Evolutionary conservation across 2,888 invertebrate species (phyloP).

Genomic region (Microplitis manilae): DNA sequence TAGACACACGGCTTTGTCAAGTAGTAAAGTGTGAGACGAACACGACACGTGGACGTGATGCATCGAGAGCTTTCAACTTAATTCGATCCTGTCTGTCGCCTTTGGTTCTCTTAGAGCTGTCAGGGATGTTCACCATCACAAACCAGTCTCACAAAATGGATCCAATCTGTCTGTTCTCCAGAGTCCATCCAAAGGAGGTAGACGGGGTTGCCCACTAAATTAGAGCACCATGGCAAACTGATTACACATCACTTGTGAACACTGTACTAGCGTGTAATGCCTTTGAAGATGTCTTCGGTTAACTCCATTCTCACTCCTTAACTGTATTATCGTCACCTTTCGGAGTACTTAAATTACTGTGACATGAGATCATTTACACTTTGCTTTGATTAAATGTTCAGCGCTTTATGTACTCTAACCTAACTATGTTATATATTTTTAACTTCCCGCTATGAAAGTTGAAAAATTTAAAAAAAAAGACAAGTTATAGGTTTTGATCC

Average conservation of each 20-base stretch:
- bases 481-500: too few relatives aligned
- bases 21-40: constrained; percentile 6
- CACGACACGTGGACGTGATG: constrained; percentile 21
- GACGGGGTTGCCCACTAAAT: constrained; percentile 5
- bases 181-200: not conserved
- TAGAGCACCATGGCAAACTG: not conserved
- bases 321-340: not conserved
- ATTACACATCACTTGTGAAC: constrained; percentile 1
- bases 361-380: too few relatives aligned
- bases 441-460: too few relatives aligned
- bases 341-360: not conserved
- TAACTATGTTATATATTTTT: too few relatives aligned
- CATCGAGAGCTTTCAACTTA: constrained; percentile 57
- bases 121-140: not conserved
- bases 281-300: constrained; percentile 3
- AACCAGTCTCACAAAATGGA: not conserved
- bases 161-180: not conserved
- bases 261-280: not conserved
- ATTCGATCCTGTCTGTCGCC: constrained; percentile 53
- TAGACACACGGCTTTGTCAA: constrained; percentile 22
- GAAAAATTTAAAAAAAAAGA: too few relatives aligned
- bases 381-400: too few relatives aligned
- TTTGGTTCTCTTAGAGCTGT: constrained; percentile 5
- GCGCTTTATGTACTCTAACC: too few relatives aligned
- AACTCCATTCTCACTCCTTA: not conserved